Conservation (phyloP, 2,113 vertebrate genomes). For the mouse (Mus musculus) region GRCm39 chr1:105198001-105198500, state of each 20-base stretch:
- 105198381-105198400: background rate
- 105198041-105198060: background rate
- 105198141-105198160: background rate
- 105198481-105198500: too few species aligned
- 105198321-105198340: background rate
- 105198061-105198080: background rate
- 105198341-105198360: background rate
- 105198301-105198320: background rate
- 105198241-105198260: background rate
- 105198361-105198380: background rate
- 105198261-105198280: background rate
- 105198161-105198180: background rate
- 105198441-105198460: background rate
- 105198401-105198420: background rate
- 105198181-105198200: background rate
- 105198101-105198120: constrained; percentile 36
- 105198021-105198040: background rate
- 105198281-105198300: background rate
- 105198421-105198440: background rate
- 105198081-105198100: constrained; percentile 14
- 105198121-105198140: background rate
- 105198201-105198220: background rate
- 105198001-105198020: constrained; percentile 46
- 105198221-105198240: background rate
- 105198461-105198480: background rate